Evolutionary conservation across 2,113 vertebrate species (phyloP).

Genomic region (Ursus arctos): DNA sequence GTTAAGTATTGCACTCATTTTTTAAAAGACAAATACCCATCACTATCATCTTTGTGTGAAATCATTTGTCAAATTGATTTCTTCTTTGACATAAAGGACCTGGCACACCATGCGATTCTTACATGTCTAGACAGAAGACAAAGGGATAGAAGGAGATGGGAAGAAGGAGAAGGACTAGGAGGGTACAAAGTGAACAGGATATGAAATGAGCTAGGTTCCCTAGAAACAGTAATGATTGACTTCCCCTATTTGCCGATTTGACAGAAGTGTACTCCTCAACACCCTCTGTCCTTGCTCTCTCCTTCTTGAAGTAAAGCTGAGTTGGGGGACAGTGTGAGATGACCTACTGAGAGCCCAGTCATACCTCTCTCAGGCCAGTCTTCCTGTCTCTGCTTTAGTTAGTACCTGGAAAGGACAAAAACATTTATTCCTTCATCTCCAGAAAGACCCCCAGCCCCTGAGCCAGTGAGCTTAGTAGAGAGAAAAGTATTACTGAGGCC

Average conservation of each 20-base stretch:
- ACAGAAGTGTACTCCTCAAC: background rate
- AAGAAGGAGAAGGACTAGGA: background rate
- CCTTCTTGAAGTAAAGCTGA: slow-evolving; percentile 51
- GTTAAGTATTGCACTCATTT: background rate
- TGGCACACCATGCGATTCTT: slow-evolving; percentile 31
- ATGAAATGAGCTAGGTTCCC: slow-evolving; percentile 37
- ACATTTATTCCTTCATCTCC: slow-evolving; percentile 43
- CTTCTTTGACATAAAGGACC: slow-evolving; percentile 56
- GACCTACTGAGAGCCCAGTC: background rate
- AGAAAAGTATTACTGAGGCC: slow-evolving; percentile 68
- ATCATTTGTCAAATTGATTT: slow-evolving; percentile 62
- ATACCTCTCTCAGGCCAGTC: background rate
- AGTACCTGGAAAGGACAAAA: slow-evolving; percentile 48
- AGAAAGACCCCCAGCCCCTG: slow-evolving; percentile 49
- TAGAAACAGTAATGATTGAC: slow-evolving; percentile 26
- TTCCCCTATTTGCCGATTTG: background rate
- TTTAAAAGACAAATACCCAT: slow-evolving; percentile 47
- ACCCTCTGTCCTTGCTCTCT: slow-evolving; percentile 20
- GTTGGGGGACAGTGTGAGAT: background rate
- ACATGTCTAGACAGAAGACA: slow-evolving; percentile 55
- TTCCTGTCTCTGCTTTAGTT: slow-evolving; percentile 59
- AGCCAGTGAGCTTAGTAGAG: slow-evolving; percentile 62
- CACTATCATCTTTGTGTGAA: slow-evolving; percentile 52
- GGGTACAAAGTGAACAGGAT: background rate
- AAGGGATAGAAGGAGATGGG: background rate